A percentile compares a stretch with the other conserved stretches of the same genome.
These are phyloP conservation scores for Parochlus steinenii DNA, from an alignment of 2,888 invertebrate species.

Conservation along the genomic window DNA sequence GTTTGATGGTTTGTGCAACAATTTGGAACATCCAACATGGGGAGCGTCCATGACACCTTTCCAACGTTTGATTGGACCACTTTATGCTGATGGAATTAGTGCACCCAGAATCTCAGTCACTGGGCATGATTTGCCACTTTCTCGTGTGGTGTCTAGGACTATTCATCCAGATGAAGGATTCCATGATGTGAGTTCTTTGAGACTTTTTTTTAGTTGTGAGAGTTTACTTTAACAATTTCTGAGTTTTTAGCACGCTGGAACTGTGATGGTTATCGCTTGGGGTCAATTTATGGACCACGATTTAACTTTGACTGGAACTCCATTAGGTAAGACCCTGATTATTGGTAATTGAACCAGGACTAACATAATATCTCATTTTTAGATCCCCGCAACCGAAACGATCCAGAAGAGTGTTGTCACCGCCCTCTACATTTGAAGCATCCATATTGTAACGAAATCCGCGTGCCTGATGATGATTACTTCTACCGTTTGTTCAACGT, in stretches of 20 bases:
- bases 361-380: constrained; percentile 15
- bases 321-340: constrained; percentile 45
- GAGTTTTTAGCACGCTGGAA: constrained; percentile 78
- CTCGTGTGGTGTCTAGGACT: constrained; percentile 72
- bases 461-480: constrained; percentile 76
- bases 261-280: constrained; percentile 81
- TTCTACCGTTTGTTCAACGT: constrained; percentile 75
- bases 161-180: constrained; percentile 87
- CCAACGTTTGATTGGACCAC: constrained; percentile 63
- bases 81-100: constrained; percentile 71
- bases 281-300: constrained; percentile 94
- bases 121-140: constrained; percentile 59
- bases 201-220: too few relatives aligned
- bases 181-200: too few relatives aligned
- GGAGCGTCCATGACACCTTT: constrained; percentile 73
- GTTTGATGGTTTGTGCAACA: constrained; percentile 77
- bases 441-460: constrained; percentile 81
- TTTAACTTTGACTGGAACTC: constrained; percentile 74
- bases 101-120: constrained; percentile 66
- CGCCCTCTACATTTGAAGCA: constrained; percentile 67
- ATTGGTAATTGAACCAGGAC: background rate
- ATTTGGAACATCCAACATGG: constrained; percentile 78
- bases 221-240: too few relatives aligned
- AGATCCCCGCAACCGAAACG: constrained; percentile 76
- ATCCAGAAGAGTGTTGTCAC: constrained; percentile 80